Base-by-base conservation (phyloP, 2,888 invertebrate genomes). In the Pyrocoelia pectoralis region DNA sequence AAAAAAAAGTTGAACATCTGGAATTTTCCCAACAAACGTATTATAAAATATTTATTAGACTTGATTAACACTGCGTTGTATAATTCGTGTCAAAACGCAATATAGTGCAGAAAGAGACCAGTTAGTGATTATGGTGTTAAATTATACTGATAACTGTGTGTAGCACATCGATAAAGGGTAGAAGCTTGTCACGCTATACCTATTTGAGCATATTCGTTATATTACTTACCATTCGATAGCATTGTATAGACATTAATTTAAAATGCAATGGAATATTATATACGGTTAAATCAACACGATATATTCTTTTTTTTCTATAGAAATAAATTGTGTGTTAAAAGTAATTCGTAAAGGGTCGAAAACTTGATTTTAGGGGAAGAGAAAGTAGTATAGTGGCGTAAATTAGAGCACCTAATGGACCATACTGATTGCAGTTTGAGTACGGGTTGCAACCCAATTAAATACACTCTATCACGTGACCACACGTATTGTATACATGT, bases 361-460 rank as follows among this genome's bases (percentile, higher is more conserved):
- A 38, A 15, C 51, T 24, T 54, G 51, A 40, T 59, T 58, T 51
- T 56, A 48, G 61, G 38, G 54, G 56, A 66, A 66, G 64, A 67
- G 61, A 69, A 61, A 66, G 65, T 67, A 64, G 24, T 24, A 24
- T 24, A 24, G 24, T 24, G 68, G 65, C 68, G 68, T 68, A 70
- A 70, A 70, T 70, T 70, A 68, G 68, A 68, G 70, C n/a, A n/a
- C n/a, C n/a, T 70, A 70, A 70, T 70, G 69, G 69, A 65, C 67
- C 68, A 68, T 69, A 69, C 68, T 70, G 69, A 69, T 70, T 70
- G 70, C 69, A 70, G 66, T 54, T 62, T 56, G 68, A 65, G 65
- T 67, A 62, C 66, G 70, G 62, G 69, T 70, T 70, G 70, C 69
- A 70, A 69, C 68, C 68, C 70, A 70, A 70, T 70, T 70, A 69